phyloP scores from a whole-genome alignment of 2,797 vertebrate species.

The Amblyraja radiata region DNA sequence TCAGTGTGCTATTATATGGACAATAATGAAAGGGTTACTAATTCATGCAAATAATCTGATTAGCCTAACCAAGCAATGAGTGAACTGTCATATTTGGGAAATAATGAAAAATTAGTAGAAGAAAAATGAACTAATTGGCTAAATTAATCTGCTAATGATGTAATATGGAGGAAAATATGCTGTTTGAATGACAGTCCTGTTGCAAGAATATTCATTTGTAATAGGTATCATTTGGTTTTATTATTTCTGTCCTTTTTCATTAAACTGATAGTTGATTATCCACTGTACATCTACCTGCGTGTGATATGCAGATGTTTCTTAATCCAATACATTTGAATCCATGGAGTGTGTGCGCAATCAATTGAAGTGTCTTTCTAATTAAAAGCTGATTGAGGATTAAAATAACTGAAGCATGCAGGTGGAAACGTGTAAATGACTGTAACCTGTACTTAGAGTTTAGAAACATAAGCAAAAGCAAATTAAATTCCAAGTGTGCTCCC shows the following conservation, averaged over 20 bases:
- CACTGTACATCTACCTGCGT: neutral
- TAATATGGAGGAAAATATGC: neutral
- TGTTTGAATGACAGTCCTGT: neutral
- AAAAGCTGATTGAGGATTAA: neutral
- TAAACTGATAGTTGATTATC: neutral
- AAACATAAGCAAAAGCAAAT: neutral
- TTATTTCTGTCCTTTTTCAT: neutral
- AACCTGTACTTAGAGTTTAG: neutral
- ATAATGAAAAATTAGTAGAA: neutral
- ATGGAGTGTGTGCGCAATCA: neutral
- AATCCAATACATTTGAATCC: neutral
- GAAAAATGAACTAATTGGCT: neutral
- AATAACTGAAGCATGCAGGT: neutral
- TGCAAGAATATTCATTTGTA: constrained; percentile 16
- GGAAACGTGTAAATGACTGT: neutral
- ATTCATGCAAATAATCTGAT: constrained; percentile 12
- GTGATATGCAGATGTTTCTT: neutral
- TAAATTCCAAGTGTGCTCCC: neutral
- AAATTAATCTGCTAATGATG: neutral
- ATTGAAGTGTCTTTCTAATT: neutral
- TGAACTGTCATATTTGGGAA: neutral
- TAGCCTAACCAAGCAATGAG: neutral
- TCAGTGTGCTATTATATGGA: neutral
- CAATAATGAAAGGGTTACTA: constrained; percentile 13
- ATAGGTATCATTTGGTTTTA: neutral